A percentile compares a stretch with the other conserved stretches of the same genome.
Conservation (phyloP, 2,797 vertebrate genomes). For the Capromys pilorides region DNA sequence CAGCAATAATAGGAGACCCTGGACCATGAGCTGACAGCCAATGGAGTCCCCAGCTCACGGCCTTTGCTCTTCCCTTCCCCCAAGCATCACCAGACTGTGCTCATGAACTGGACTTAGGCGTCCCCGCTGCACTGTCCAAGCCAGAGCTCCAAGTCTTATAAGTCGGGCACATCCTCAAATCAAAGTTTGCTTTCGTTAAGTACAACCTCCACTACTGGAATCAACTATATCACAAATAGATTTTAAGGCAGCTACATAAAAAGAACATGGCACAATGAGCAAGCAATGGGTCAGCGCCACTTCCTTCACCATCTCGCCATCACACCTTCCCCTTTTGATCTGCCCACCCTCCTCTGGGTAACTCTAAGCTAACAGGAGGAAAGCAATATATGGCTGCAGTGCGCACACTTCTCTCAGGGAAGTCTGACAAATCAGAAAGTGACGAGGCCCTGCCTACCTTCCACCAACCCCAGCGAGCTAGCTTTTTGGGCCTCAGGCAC, state of each 20-base stretch:
- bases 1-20: not conserved
- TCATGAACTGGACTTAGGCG: not conserved
- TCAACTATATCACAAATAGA: not conserved
- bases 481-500: not conserved
- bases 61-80: not conserved
- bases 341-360: not conserved
- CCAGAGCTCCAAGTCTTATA: not conserved
- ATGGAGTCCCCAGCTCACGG: not conserved
- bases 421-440: constrained; percentile 23
- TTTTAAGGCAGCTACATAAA: not conserved
- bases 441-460: constrained; percentile 11
- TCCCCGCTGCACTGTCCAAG: not conserved
- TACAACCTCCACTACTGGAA: not conserved
- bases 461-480: constrained; percentile 18
- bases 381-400: not conserved
- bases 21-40: not conserved
- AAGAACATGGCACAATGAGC: not conserved
- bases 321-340: not conserved
- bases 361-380: not conserved
- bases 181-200: constrained; percentile 31
- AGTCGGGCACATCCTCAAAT: not conserved
- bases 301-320: constrained; percentile 14
- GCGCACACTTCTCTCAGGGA: not conserved
- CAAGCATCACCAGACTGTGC: not conserved
- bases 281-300: not conserved